Percentiles rank a stretch among this genome's conserved stretches.
Evolutionary conservation across 2,888 invertebrate genomes (phyloP).

Genomic region (Callyntrura sp.): DNA sequence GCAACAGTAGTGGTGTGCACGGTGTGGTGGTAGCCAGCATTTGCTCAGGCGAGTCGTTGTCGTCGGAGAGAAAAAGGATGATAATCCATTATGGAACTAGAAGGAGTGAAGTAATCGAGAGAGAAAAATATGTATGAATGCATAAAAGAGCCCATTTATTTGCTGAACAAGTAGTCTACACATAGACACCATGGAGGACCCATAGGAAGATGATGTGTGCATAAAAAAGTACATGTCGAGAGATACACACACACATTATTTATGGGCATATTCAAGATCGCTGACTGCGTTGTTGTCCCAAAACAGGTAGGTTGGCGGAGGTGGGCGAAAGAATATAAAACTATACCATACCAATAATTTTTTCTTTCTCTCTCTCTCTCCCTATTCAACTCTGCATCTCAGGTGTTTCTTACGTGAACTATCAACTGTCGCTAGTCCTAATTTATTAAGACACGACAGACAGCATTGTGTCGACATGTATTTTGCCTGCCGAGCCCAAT

Average conservation of each 20-base stretch:
- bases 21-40: conserved; percentile 33
- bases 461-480: conserved; percentile 78
- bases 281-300: conserved; percentile 70
- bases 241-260: conserved; percentile 61
- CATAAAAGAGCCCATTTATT: conserved; percentile 53
- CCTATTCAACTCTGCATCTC: conserved; percentile 41
- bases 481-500: conserved; percentile 72
- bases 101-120: conserved; percentile 42
- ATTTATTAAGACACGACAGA: conserved; percentile 79
- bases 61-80: conserved; percentile 23
- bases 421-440: conserved; percentile 76
- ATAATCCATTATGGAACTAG: conserved; percentile 76
- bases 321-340: conserved; percentile 74
- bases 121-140: conserved; percentile 45
- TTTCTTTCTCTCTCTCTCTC: conserved; percentile 24
- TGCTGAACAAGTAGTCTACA: conserved; percentile 48
- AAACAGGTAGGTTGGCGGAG: conserved; percentile 72
- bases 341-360: conserved; percentile 60
- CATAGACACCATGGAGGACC: conserved; percentile 40
- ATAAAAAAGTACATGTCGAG: conserved; percentile 32
- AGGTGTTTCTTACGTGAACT: conserved; percentile 73
- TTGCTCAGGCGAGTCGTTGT: conserved; percentile 1
- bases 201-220: conserved; percentile 51
- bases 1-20: conserved; percentile 22
- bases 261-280: conserved; percentile 72